A percentile compares a stretch with the other conserved stretches of the same genome.
Evolutionary conservation across 1,140 invertebrate genomes (phyloP).

Genomic region (Zaprionus tsacasi): DNA sequence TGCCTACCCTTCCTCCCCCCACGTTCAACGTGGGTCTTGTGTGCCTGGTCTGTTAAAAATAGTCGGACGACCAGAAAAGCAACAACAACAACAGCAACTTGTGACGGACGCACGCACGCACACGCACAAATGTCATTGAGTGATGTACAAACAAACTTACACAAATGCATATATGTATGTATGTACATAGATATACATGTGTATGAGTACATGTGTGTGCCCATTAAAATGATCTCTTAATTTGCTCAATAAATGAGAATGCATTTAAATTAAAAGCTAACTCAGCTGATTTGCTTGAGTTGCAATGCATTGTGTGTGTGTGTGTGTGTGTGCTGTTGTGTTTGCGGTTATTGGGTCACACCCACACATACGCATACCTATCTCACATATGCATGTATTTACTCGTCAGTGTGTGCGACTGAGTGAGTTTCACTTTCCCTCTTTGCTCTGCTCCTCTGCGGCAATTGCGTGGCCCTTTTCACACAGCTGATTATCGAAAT

Average conservation of each 20-base stretch:
- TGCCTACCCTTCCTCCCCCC: background rate
- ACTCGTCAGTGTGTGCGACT: background rate
- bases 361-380: constrained; percentile 1
- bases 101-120: background rate
- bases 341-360: constrained; percentile 38
- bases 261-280: constrained; percentile 19
- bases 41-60: constrained; percentile 15
- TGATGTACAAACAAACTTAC: background rate
- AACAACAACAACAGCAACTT: background rate
- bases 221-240: constrained; percentile 39
- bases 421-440: constrained; percentile 21
- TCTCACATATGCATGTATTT: background rate
- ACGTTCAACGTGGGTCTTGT: too few species aligned
- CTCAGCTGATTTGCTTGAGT: constrained; percentile 20
- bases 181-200: background rate
- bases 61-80: background rate
- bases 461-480: constrained; percentile 18
- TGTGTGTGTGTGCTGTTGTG: background rate
- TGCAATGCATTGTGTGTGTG: background rate
- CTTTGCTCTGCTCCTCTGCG: constrained; percentile 3
- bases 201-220: constrained; percentile 8
- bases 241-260: constrained; percentile 24
- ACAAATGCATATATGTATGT: constrained; percentile 2
- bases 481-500: constrained; percentile 23
- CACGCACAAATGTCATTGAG: constrained; percentile 10